These are phyloP conservation scores for Aphrophora alni DNA, from an alignment of 2,888 invertebrate species.

Conservation along the genomic window DNA sequence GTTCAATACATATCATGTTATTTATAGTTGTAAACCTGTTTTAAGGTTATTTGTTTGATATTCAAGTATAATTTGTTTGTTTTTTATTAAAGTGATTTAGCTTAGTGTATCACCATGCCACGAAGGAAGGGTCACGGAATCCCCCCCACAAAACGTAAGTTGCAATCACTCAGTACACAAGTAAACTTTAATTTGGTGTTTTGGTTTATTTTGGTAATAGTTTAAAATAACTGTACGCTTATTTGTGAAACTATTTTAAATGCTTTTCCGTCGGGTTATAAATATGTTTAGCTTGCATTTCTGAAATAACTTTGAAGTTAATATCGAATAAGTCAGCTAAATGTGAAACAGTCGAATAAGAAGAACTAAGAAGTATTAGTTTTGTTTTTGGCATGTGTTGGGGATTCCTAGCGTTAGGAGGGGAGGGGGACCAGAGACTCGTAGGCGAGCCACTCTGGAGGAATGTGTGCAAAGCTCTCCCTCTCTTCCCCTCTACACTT, in stretches of 20 bases:
- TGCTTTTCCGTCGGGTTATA: too few relatives aligned
- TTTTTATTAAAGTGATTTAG: not conserved
- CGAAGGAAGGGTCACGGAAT: conserved; percentile 41
- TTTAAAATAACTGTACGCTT: not conserved
- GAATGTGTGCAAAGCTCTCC: conserved; percentile 34
- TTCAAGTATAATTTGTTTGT: not conserved
- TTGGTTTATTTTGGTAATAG: not conserved
- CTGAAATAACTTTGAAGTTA: not conserved
- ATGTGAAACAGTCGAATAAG: not conserved
- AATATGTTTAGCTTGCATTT: not conserved
- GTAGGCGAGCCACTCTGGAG: conserved; percentile 34
- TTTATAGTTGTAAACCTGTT: not conserved
- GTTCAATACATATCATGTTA: conserved; percentile 6
- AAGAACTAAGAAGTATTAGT: not conserved
- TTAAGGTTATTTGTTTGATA: not conserved
- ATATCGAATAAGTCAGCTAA: not conserved
- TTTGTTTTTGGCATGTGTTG: conserved; percentile 38
- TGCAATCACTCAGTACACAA: conserved; percentile 18
- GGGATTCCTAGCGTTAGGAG: conserved; percentile 27
- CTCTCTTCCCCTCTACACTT: conserved; percentile 8
- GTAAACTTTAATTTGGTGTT: not conserved
- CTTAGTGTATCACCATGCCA: conserved; percentile 40
- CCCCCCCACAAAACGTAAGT: conserved; percentile 45
- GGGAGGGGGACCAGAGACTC: conserved; percentile 10
- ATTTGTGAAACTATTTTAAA: too few relatives aligned